Percentiles rank a stretch among this genome's conserved stretches.
These are phyloP conservation scores for Aphaenogaster ashmeadi DNA, from an alignment of 1,140 invertebrate species.

Conservation along the genomic window DNA sequence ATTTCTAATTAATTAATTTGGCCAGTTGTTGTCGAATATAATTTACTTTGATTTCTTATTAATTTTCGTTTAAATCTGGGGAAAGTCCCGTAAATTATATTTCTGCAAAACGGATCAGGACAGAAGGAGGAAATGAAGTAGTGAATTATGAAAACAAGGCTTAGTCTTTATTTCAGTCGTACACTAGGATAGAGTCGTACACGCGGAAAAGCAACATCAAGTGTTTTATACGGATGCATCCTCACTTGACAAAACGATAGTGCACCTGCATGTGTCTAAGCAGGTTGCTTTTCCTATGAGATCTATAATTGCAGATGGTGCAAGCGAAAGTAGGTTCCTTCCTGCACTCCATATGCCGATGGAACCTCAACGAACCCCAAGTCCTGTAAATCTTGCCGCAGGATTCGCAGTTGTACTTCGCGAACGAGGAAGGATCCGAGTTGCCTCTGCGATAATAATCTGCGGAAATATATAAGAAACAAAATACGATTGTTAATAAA, in stretches of 20 bases:
- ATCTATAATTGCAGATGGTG: conserved; percentile 71
- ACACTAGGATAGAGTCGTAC: background rate
- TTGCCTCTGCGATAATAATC: conserved; percentile 34
- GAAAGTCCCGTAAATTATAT: background rate
- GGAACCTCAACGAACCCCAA: conserved; percentile 76
- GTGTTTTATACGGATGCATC: too few species aligned
- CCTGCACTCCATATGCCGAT: conserved; percentile 83
- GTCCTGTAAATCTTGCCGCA: conserved; percentile 62
- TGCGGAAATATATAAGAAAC: conserved; percentile 57
- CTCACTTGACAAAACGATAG: conserved; percentile 4
- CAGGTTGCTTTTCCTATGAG: conserved; percentile 60
- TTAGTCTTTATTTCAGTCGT: conserved; percentile 12
- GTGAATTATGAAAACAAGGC: background rate
- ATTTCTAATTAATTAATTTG: too few species aligned
- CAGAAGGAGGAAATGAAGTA: background rate
- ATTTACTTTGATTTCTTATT: too few species aligned
- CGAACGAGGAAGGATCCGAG: conserved; percentile 13
- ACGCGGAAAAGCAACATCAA: background rate
- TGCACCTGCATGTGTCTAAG: conserved; percentile 53
- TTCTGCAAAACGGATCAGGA: background rate
- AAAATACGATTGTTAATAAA: conserved; percentile 35
- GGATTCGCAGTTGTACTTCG: conserved; percentile 20
- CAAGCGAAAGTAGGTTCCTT: conserved; percentile 82
- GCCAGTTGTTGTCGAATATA: too few species aligned
- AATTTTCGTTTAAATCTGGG: background rate